Conservation (phyloP, 53 echinoderm and acorn worm genomes). For the Echinarachnius parma region DNA sequence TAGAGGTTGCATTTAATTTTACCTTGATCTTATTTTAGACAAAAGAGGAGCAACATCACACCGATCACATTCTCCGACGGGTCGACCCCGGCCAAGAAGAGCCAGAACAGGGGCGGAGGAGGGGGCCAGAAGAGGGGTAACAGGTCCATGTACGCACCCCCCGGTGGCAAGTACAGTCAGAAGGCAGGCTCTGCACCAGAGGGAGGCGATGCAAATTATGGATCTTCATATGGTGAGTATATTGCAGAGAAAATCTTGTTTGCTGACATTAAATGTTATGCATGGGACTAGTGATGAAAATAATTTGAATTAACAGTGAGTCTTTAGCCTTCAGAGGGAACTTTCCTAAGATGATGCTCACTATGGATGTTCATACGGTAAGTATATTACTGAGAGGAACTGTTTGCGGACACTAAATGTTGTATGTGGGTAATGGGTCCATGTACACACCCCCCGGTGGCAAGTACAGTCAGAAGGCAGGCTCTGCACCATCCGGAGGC, state of each 20-base stretch:
- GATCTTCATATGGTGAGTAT: conserved; percentile 25
- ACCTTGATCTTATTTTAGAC: no score
- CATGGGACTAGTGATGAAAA: no score
- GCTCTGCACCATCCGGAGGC: conserved; percentile 63
- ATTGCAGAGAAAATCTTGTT: no score
- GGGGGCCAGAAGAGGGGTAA: conserved; percentile 37
- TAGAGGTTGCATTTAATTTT: not conserved
- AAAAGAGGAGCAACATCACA: conserved; percentile 83
- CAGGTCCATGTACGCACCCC: conserved; percentile 81
- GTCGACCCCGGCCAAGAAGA: conserved; percentile 41
- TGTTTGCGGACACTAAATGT: no score
- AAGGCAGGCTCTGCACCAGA: conserved; percentile 83
- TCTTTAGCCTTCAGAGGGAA: no score
- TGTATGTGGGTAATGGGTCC: conserved; percentile 45
- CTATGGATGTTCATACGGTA: no score
- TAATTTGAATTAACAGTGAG: no score
- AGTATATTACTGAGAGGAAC: no score
- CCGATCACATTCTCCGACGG: conserved; percentile 75
- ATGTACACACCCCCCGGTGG: conserved; percentile 92
- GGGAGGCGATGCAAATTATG: conserved; percentile 37
- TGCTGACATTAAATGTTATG: no score
- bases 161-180: conserved; percentile 85
- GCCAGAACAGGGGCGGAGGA: conserved; percentile 26
- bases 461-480: conserved; percentile 89
- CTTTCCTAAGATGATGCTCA: no score